phyloP scores from a whole-genome alignment of 1,140 invertebrate genomes.

The Gryon sp. region DNA sequence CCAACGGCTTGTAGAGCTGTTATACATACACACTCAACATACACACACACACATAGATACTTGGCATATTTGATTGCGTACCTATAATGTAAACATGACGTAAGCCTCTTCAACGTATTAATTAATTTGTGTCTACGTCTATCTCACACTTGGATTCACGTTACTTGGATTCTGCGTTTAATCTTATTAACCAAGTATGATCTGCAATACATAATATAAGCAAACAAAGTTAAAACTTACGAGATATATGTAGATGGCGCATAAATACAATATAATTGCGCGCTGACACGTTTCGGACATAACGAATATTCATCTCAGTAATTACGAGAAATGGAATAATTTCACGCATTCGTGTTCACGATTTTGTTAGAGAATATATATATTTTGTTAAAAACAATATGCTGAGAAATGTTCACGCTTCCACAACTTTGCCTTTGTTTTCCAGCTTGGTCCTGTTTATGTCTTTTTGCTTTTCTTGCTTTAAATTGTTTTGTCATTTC shows the following conservation, averaged over 20 bases:
- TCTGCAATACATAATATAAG: slow-evolving; percentile 23
- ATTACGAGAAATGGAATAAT: not conserved
- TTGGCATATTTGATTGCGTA: slow-evolving; percentile 53
- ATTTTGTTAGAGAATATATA: too few relatives aligned
- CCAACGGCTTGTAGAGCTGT: slow-evolving; percentile 33
- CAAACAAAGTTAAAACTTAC: too few relatives aligned
- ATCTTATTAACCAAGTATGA: slow-evolving; percentile 49
- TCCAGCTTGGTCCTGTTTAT: too few relatives aligned
- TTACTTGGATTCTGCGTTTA: slow-evolving; percentile 36
- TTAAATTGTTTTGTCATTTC: too few relatives aligned
- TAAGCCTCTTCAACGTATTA: slow-evolving; percentile 59
- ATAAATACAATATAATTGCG: slow-evolving; percentile 29
- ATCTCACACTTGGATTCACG: slow-evolving; percentile 52
- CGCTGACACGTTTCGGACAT: slow-evolving; percentile 10
- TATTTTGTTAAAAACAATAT: slow-evolving; percentile 1
- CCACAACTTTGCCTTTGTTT: too few relatives aligned
- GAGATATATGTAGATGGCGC: not conserved
- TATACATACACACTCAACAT: too few relatives aligned
- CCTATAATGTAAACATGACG: slow-evolving; percentile 53
- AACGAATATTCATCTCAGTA: not conserved
- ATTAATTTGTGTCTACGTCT: slow-evolving; percentile 49
- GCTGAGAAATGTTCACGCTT: not conserved
- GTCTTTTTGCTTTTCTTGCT: too few relatives aligned
- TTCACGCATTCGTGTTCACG: too few relatives aligned
- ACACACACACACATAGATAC: too few relatives aligned